phyloP scores from a whole-genome alignment of 1,140 invertebrate genomes.

The Cotesia typhae region DNA sequence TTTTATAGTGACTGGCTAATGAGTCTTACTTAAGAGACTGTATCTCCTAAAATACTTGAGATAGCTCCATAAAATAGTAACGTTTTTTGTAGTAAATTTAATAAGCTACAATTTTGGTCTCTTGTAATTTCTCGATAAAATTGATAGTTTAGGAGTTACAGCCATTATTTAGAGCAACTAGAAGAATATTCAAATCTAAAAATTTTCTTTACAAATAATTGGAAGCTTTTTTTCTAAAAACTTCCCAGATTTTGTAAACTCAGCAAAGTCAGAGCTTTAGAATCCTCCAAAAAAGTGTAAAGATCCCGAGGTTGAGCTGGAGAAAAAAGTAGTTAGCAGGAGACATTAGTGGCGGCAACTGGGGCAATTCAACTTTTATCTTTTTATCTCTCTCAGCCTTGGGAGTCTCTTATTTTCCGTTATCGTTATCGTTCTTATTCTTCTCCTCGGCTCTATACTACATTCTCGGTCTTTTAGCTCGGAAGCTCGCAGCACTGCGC shows the following conservation, averaged over 20 bases:
- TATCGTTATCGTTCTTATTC: conserved; percentile 3
- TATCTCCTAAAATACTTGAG: too few relatives aligned
- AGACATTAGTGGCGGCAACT: conserved; percentile 10
- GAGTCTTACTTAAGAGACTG: too few relatives aligned
- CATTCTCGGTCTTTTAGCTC: too few relatives aligned
- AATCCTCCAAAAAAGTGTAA: not conserved
- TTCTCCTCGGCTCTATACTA: not conserved
- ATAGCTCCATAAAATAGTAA: too few relatives aligned
- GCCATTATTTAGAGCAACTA: too few relatives aligned
- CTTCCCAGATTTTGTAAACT: not conserved
- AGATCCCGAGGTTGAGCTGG: too few relatives aligned
- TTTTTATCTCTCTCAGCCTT: not conserved
- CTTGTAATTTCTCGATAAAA: too few relatives aligned
- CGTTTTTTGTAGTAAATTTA: too few relatives aligned
- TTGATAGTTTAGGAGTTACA: too few relatives aligned
- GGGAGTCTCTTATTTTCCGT: conserved; percentile 8
- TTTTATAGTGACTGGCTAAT: too few relatives aligned
- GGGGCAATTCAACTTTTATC: conserved; percentile 21
- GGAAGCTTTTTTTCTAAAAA: not conserved
- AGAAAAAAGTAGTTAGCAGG: conserved; percentile 4
- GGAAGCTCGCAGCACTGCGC: not conserved
- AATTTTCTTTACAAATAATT: not conserved
- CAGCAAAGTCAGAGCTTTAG: not conserved
- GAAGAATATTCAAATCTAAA: too few relatives aligned
- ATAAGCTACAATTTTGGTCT: too few relatives aligned